These are phyloP conservation scores for Stegophylla sp. DNA, from an alignment of 2,888 invertebrate genomes.

Conservation along the genomic window DNA sequence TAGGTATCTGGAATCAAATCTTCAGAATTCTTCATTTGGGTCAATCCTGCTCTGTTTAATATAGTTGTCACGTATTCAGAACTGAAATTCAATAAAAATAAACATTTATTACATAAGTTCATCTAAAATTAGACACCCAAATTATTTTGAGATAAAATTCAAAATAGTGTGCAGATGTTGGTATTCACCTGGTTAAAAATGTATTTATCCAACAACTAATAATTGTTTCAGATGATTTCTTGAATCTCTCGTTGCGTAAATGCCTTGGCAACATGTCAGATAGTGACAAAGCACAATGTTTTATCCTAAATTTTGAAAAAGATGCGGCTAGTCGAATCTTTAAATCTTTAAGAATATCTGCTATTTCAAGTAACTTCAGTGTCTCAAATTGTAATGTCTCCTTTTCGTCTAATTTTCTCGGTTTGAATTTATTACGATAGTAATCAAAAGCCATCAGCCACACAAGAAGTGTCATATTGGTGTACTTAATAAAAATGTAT, in stretches of 20 bases:
- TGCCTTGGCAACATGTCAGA: constrained; percentile 75
- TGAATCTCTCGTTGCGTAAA: constrained; percentile 74
- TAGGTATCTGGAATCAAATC: constrained; percentile 37
- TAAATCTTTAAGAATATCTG: constrained; percentile 54
- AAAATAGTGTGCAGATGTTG: not conserved
- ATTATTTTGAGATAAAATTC: not conserved
- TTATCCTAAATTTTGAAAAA: constrained; percentile 77
- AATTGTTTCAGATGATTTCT: constrained; percentile 65
- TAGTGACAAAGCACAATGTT: constrained; percentile 74
- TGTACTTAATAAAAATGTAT: constrained; percentile 63
- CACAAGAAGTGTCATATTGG: constrained; percentile 66
- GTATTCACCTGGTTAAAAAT: constrained; percentile 71
- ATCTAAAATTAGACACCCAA: too few species aligned
- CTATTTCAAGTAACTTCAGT: constrained; percentile 43
- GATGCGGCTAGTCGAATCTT: constrained; percentile 78
- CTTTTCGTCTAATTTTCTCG: constrained; percentile 62
- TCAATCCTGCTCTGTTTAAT: constrained; percentile 36
- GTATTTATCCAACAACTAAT: constrained; percentile 84
- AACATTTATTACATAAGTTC: not conserved
- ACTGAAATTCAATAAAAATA: constrained; percentile 9
- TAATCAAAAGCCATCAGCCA: constrained; percentile 77
- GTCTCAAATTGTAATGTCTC: constrained; percentile 37
- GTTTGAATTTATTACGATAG: constrained; percentile 70
- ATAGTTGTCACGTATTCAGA: constrained; percentile 12
- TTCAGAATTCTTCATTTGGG: constrained; percentile 22